These are phyloP conservation scores for Hippoglossus stenolepis DNA, from an alignment of 2,113 vertebrate species.

Conservation along the genomic window DNA sequence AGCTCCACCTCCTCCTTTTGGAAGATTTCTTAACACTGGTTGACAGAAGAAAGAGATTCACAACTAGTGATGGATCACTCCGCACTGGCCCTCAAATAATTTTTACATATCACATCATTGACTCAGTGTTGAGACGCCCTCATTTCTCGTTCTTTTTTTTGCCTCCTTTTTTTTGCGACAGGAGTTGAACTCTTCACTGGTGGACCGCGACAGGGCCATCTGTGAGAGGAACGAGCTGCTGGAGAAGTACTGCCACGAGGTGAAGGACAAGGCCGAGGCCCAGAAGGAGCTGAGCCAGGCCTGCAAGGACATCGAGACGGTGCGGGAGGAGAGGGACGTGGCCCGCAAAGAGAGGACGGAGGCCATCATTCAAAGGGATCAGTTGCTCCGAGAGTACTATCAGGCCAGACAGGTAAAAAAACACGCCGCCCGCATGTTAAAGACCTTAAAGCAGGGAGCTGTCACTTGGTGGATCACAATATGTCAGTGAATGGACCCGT, in stretches of 20 bases:
- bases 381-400: slow-evolving; percentile 89
- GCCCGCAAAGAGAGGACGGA: slow-evolving; percentile 90
- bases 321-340: slow-evolving; percentile 90
- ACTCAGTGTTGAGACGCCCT: slow-evolving; percentile 39
- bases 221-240: slow-evolving; percentile 93
- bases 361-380: slow-evolving; percentile 92
- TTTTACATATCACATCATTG: slow-evolving; percentile 31
- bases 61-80: slow-evolving; percentile 19
- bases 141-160: slow-evolving; percentile 30
- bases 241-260: slow-evolving; percentile 92
- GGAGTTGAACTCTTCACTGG: slow-evolving; percentile 88
- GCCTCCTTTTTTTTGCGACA: slow-evolving; percentile 44
- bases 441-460: slow-evolving; percentile 9
- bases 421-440: background rate
- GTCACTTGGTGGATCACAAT: slow-evolving; percentile 43
- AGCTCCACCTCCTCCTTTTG: slow-evolving; percentile 21
- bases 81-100: slow-evolving; percentile 12
- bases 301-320: slow-evolving; percentile 90
- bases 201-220: slow-evolving; percentile 90
- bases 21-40: slow-evolving; percentile 26
- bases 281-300: slow-evolving; percentile 92
- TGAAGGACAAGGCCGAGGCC: slow-evolving; percentile 92
- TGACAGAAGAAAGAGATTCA: slow-evolving; percentile 28
- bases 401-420: slow-evolving; percentile 88
- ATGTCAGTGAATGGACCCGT: background rate